These are phyloP conservation scores for Bufo bufo DNA, from an alignment of 2,113 vertebrate species.

Conservation along the genomic window DNA sequence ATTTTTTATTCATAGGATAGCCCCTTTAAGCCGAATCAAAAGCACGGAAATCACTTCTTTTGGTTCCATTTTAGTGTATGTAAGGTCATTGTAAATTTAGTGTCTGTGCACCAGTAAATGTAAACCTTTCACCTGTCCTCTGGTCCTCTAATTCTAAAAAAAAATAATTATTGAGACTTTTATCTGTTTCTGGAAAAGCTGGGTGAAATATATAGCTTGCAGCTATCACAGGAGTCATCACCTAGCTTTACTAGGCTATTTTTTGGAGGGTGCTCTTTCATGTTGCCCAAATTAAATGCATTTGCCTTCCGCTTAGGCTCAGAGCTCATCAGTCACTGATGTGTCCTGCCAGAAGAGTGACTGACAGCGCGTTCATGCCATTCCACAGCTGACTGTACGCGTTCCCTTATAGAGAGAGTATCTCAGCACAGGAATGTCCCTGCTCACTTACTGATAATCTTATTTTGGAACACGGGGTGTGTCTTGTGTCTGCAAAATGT, in stretches of 20 bases:
- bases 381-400: conserved; percentile 49
- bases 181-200: no score
- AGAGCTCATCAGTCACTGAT: not conserved
- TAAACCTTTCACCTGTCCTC: no score
- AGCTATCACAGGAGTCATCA: not conserved
- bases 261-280: not conserved
- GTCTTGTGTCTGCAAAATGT: conserved; percentile 68
- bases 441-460: conserved; percentile 77
- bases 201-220: not conserved
- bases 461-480: conserved; percentile 76
- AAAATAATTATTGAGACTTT: no score
- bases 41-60: no score
- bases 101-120: no score
- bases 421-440: conserved; percentile 72
- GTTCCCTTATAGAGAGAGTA: conserved; percentile 52
- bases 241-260: not conserved
- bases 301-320: not conserved
- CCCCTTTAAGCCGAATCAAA: no score
- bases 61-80: no score
- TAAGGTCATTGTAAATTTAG: no score
- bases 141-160: no score
- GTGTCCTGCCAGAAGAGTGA: conserved; percentile 1
- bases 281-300: not conserved
- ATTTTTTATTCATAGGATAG: no score
- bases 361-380: conserved; percentile 21